Conservation (phyloP, 2,888 invertebrate genomes). For the Leucozona laternaria region DNA sequence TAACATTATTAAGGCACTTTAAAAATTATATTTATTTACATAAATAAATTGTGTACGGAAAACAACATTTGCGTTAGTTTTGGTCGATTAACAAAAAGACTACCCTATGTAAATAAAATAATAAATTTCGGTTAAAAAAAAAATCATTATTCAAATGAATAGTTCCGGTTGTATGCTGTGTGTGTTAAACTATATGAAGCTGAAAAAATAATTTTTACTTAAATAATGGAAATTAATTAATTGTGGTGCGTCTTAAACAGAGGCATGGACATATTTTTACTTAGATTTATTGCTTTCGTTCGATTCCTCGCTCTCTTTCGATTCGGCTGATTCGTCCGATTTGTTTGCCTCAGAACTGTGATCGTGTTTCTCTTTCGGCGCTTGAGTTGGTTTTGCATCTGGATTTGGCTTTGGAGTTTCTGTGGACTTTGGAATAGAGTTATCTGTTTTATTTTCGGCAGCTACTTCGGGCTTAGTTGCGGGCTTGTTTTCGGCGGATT, state of each 20-base stretch:
- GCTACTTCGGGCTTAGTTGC: slow-evolving; percentile 79
- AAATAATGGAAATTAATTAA: slow-evolving; percentile 52
- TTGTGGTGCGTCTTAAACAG: slow-evolving; percentile 59
- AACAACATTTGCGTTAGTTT: slow-evolving; percentile 8
- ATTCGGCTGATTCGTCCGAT: slow-evolving; percentile 78
- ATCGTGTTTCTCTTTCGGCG: slow-evolving; percentile 76
- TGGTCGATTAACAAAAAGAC: background rate
- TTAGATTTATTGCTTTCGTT: slow-evolving; percentile 77
- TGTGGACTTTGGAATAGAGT: slow-evolving; percentile 76
- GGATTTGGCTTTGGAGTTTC: slow-evolving; percentile 75
- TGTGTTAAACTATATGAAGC: slow-evolving; percentile 52
- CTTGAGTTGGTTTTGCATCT: slow-evolving; percentile 78
- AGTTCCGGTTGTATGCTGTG: slow-evolving; percentile 39
- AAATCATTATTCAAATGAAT: slow-evolving; percentile 33
- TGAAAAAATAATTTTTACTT: slow-evolving; percentile 52
- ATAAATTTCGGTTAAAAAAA: background rate
- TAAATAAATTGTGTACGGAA: slow-evolving; percentile 39
- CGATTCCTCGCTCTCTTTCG: slow-evolving; percentile 81
- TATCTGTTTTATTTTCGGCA: slow-evolving; percentile 79
- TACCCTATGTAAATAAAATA: background rate
- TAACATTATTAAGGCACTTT: slow-evolving; percentile 62
- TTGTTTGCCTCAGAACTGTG: slow-evolving; percentile 59
- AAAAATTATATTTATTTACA: slow-evolving; percentile 60
- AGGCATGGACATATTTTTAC: slow-evolving; percentile 60
- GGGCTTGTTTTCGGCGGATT: slow-evolving; percentile 52